phyloP scores from a whole-genome alignment of 2,888 invertebrate species.

The Spilosoma lubricipeda region DNA sequence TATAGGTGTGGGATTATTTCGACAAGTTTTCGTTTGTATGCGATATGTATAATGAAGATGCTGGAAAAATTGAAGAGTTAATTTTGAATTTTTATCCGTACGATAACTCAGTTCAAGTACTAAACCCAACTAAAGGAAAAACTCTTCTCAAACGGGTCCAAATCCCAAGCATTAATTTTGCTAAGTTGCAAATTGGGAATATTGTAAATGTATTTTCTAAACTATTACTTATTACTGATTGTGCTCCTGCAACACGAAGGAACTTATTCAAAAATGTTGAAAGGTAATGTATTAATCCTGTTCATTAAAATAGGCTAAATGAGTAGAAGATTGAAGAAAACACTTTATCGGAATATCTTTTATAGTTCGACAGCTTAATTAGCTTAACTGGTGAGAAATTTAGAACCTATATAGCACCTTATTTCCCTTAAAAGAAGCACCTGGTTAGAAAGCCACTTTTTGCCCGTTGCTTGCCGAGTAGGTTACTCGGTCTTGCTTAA shows the following conservation, averaged over 20 bases:
- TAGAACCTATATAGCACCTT: background rate
- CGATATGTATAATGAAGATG: constrained; percentile 94
- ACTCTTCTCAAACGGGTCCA: constrained; percentile 88
- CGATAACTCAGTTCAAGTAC: constrained; percentile 93
- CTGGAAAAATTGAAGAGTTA: constrained; percentile 89
- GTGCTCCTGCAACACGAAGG: constrained; percentile 89
- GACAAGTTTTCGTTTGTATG: constrained; percentile 88
- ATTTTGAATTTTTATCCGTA: constrained; percentile 90
- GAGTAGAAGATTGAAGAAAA: background rate
- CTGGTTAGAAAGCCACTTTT: background rate
- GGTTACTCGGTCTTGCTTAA: background rate
- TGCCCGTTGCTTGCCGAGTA: background rate
- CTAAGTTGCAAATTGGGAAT: constrained; percentile 91
- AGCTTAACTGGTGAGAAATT: background rate
- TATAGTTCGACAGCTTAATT: background rate
- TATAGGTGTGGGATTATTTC: constrained; percentile 76
- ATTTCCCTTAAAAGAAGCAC: background rate
- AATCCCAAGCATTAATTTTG: constrained; percentile 87
- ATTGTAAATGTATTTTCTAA: constrained; percentile 91
- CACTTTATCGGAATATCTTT: background rate
- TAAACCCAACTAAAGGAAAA: constrained; percentile 86
- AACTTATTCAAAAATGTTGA: constrained; percentile 87
- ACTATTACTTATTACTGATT: constrained; percentile 89
- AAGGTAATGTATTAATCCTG: constrained; percentile 77
- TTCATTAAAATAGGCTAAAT: background rate